Percentiles rank a stretch among this genome's conserved stretches.
phyloP scores from a whole-genome alignment of 2,888 invertebrate species.

The Spatulosminthurus flaviceps region DNA sequence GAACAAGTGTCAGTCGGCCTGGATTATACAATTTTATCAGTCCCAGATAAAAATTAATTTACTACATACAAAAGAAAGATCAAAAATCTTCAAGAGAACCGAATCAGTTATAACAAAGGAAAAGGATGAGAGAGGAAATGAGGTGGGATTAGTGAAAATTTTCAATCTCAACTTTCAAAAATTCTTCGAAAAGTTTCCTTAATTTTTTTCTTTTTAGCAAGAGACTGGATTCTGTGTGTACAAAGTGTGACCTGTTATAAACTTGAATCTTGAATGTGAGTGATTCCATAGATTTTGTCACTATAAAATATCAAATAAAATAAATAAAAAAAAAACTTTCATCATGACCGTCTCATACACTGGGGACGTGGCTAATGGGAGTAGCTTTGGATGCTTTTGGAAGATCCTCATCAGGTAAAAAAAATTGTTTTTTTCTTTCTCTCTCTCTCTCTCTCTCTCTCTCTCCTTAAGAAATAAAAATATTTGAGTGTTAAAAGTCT shows the following conservation, averaged over 20 bases:
- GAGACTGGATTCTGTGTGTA: background rate
- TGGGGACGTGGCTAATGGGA: constrained; percentile 89
- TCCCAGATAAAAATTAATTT: too few species aligned
- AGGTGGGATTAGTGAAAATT: too few species aligned
- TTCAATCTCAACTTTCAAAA: too few species aligned
- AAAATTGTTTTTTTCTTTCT: constrained; percentile 19
- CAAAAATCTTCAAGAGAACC: too few species aligned
- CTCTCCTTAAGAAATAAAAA: too few species aligned
- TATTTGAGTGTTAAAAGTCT: too few species aligned
- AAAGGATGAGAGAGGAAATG: too few species aligned
- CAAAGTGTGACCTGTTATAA: constrained; percentile 4
- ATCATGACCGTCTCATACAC: constrained; percentile 89
- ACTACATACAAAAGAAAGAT: too few species aligned
- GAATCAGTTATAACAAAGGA: too few species aligned
- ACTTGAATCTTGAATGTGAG: constrained; percentile 13
- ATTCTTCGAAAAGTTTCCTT: background rate
- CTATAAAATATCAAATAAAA: too few species aligned
- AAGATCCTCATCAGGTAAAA: constrained; percentile 86
- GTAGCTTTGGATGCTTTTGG: constrained; percentile 93
- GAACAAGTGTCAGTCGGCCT: too few species aligned
- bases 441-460: background rate
- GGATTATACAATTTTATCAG: too few species aligned
- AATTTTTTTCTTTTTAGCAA: background rate
- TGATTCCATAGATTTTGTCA: background rate
- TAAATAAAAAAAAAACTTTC: constrained; percentile 5